Base-by-base conservation (phyloP, 2,113 vertebrate genomes). In the Microtus richardsoni region DNA sequence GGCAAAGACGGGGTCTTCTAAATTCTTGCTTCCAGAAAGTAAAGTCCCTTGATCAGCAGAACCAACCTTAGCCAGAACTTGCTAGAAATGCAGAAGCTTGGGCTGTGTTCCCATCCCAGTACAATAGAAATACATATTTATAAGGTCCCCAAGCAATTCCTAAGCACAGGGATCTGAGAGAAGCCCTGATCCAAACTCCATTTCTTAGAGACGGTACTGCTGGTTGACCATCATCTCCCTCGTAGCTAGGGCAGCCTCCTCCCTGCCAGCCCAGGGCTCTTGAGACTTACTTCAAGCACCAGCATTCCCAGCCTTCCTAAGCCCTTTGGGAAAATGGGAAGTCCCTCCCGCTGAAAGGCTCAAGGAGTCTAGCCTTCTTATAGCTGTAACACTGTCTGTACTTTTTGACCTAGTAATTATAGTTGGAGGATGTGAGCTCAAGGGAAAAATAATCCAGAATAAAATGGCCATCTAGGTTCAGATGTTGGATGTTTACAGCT, bases 391-490 rank as follows among this genome's bases (percentile, higher is more conserved):
- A 44, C 36, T 88, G 44, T 91, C 90, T 96, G 52, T 93, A 49
- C 52, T 96, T 94, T 95, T 83, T 84, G 79, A 95, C 58, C 22
- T 10, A 85, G 58, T 73, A 77, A 94, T 85, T 88, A 84, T 19
- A 73, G 26, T 94, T 33, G 21, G 80, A 96, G 64, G 91, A 95
- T 83, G 83, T 89, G 49, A 96, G 41, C 88, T 79, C 36, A 88
- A 91, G 73, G 71, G 30, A 0, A 28, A 58, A 87, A 71, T 33
- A 92, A 49, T 74, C 78, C 70, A 36, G 84, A 93, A 91, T 41
- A 78, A 93, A 94, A 96, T 33, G 75, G 17, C 77, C 62, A 41
- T 93, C 95, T 97, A 88, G 71, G 52, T n/a, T 96, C 70, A 96
- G 54, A 93, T 71, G 79, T 87, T 89, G 74, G 30, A 85, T 92